Evolutionary conservation across 2,797 vertebrate genomes (phyloP).

Genomic region (Melanotaenia boesemani): DNA sequence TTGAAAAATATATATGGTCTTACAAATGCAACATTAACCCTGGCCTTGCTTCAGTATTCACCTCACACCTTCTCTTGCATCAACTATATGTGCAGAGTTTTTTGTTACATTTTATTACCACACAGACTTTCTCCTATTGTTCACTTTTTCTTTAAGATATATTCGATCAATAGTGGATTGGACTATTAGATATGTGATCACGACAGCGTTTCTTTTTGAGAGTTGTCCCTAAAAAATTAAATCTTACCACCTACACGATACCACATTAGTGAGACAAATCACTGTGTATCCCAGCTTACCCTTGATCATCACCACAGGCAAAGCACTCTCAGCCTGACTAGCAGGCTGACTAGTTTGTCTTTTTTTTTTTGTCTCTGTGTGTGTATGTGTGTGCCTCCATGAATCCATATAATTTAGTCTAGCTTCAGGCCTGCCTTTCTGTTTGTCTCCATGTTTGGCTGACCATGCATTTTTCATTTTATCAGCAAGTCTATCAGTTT

Average conservation of each 20-base stretch:
- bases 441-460: conserved; percentile 69
- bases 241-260: conserved; percentile 34
- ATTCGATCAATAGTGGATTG: conserved; percentile 40
- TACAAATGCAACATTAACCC: conserved; percentile 64
- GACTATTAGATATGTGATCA: conserved; percentile 42
- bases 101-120: conserved; percentile 51
- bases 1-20: conserved; percentile 63
- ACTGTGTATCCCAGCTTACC: conserved; percentile 33
- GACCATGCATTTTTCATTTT: conserved; percentile 65
- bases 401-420: conserved; percentile 49
- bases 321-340: conserved; percentile 34
- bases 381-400: conserved; percentile 1
- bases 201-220: conserved; percentile 52
- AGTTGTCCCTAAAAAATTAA: conserved; percentile 9
- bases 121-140: conserved; percentile 44
- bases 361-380: conserved; percentile 3
- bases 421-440: conserved; percentile 43
- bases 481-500: conserved; percentile 57
- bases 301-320: conserved; percentile 49
- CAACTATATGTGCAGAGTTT: conserved; percentile 8
- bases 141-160: conserved; percentile 37
- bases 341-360: conserved; percentile 43
- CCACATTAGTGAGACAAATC: conserved; percentile 60
- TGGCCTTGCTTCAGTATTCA: conserved; percentile 24
- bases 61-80: conserved; percentile 22